Base-by-base conservation (phyloP, 1,140 invertebrate species). In the Chrysomallon squamiferum region DNA sequence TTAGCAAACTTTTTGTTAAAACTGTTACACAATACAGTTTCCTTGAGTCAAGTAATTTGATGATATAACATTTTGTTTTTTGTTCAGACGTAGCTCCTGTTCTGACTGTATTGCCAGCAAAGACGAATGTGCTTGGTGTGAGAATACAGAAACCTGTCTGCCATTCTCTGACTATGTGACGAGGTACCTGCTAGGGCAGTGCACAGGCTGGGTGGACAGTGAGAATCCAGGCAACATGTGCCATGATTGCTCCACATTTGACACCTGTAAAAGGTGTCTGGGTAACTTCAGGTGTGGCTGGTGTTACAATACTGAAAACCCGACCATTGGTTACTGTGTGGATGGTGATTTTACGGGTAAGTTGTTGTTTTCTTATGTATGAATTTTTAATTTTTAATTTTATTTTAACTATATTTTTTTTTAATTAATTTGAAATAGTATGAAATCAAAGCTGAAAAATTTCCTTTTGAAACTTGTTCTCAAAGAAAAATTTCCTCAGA, bases 141-240 rank as follows among this genome's bases (percentile, higher is more conserved):
- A 96, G 76, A 92, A 94, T 41, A 95, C 92, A 2, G 79, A 86
- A 70, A 92, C 95, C 77, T 98, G 96, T 81, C 95, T 97, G 80
- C 93, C 93, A 45, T 97, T 97, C 86, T 93, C 93, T 1, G 93
- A 96, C 4, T 97, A 97, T 82, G 96, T 95, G 1, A 95, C 94
- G 63, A 93, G 95, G 74, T 96, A 95, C 86, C 92, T 95, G 73
- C 96, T 95, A 85, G 95, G 95, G 0, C 87, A 93, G 65, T 98
- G 96, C 78, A 89, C 93, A 5, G 93, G 95, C 78, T 97, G 95
- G 95, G 89, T 96, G 43, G 95, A 97, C 85, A 83, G 82, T 15
- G 64, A 75, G 69, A 50, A 72, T 59, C 20, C 69, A 30, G 54
- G 65, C 1, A 59, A 64, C 56, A 69, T 60, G 70, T 97, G 95